A percentile compares a stretch with the other conserved stretches of the same genome.
These are phyloP conservation scores for Stercorarius parasiticus DNA, from an alignment of 2,113 vertebrate species.

Conservation along the genomic window DNA sequence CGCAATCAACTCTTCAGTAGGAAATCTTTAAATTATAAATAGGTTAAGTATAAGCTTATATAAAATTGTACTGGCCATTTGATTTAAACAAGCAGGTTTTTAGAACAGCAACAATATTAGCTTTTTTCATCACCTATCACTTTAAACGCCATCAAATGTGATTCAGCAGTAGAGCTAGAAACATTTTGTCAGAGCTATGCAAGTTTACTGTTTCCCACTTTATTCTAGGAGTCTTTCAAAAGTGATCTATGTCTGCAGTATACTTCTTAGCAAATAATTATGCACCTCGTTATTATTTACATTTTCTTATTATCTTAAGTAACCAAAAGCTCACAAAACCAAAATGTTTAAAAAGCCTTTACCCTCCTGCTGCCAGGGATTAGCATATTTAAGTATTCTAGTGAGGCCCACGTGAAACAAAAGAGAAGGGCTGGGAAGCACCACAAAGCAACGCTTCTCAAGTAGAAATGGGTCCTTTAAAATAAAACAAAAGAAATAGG, in stretches of 20 bases:
- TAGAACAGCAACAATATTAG: not conserved
- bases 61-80: not conserved
- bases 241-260: not conserved
- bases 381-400: constrained; percentile 57
- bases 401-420: constrained; percentile 31
- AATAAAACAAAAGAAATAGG: not conserved
- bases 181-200: not conserved
- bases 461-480: constrained; percentile 7
- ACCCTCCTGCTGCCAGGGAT: constrained; percentile 28
- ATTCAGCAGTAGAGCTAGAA: not conserved
- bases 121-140: not conserved
- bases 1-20: not conserved
- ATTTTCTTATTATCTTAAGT: constrained; percentile 17
- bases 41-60: not conserved
- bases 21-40: not conserved
- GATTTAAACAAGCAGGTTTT: not conserved
- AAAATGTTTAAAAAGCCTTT: constrained; percentile 15
- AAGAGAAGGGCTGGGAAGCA: constrained; percentile 25
- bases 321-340: not conserved
- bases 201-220: not conserved
- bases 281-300: constrained; percentile 4
- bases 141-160: not conserved
- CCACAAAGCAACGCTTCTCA: constrained; percentile 29
- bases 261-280: not conserved
- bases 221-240: not conserved